Base-by-base conservation (phyloP, 2,797 vertebrate genomes). In the Halcyon badia region DNA sequence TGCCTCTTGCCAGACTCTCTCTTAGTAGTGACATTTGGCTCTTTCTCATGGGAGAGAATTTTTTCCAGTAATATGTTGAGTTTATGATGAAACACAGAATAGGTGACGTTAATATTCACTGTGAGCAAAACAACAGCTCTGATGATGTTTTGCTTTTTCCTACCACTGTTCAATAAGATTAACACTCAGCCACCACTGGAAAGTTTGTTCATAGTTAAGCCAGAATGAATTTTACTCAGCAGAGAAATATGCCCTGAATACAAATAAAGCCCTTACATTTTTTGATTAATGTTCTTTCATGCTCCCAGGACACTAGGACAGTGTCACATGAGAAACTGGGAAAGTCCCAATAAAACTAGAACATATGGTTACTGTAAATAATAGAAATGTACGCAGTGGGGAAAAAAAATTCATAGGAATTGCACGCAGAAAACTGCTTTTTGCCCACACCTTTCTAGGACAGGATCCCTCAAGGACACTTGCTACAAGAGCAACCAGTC, bases 141-240 rank as follows among this genome's bases (percentile, higher is more conserved):
- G 69, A 89, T 72, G 65, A 64, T 51, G 42, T 76, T 95, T 85
- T 61, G n/a, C 62, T 83, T 92, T 93, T 91, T 92, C 61, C 73
- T 95, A 82, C 62, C 46, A 70, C 78, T 68, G 30, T 64, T 94
- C 89, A 68, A 30, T 80, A 83, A 85, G 78, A 93, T 90, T 92
- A 94, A 82, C 73, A 57, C 54, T 81, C 72, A 89, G 75, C 61
- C 79, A 83, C 76, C 82, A 83, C 72, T 72, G 46, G 51, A 95
- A 96, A 91, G 85, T 95, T 91, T 90, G 48, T 62, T 84, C 85
- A 86, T 70, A 90, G 90, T 89, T 82, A 95, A 96, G 58, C 42
- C 62, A 79, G 70, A 91, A 84, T 31, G 17, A 97, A 60, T 90
- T 95, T 86, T 83, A 61, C 72, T 86, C 73, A 52, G 56, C 80